Conservation (phyloP, 2,888 invertebrate species). For the Cybosia mesomella region DNA sequence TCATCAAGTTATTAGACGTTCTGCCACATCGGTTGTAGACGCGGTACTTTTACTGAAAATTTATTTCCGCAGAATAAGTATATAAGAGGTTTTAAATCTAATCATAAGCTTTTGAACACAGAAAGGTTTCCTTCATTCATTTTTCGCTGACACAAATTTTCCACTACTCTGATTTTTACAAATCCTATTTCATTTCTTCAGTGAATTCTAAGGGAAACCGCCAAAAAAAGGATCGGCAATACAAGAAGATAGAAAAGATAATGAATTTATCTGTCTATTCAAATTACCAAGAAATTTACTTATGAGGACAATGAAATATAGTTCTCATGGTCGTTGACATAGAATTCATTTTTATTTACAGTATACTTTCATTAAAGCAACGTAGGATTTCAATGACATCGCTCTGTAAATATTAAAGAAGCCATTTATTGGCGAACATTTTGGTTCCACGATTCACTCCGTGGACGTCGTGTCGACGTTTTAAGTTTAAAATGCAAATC, state of each 20-base stretch:
- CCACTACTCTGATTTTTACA: slow-evolving; percentile 5
- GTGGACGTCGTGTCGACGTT: neutral
- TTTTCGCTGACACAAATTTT: slow-evolving; percentile 8
- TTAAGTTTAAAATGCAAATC: neutral
- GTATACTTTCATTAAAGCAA: slow-evolving; percentile 3
- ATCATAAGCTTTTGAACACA: neutral
- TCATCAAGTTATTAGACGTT: too few relatives aligned
- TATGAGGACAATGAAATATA: neutral
- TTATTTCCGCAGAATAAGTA: neutral
- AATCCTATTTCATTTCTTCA: neutral
- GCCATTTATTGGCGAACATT: slow-evolving; percentile 1
- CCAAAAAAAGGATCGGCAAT: slow-evolving; percentile 3
- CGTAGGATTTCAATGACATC: neutral
- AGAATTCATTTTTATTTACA: neutral
- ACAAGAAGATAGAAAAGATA: slow-evolving; percentile 2
- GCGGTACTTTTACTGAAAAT: too few relatives aligned
- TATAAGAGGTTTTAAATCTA: neutral
- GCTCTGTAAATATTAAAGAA: slow-evolving; percentile 1
- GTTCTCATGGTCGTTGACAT: neutral
- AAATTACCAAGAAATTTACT: slow-evolving; percentile 7
- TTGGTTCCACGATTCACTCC: neutral
- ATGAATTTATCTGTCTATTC: slow-evolving; percentile 9
- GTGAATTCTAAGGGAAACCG: neutral
- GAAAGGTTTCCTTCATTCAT: neutral
- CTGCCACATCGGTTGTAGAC: too few relatives aligned